Evolutionary conservation across 2,113 vertebrate genomes (phyloP).

Genomic region (Chinchilla lanigera): DNA sequence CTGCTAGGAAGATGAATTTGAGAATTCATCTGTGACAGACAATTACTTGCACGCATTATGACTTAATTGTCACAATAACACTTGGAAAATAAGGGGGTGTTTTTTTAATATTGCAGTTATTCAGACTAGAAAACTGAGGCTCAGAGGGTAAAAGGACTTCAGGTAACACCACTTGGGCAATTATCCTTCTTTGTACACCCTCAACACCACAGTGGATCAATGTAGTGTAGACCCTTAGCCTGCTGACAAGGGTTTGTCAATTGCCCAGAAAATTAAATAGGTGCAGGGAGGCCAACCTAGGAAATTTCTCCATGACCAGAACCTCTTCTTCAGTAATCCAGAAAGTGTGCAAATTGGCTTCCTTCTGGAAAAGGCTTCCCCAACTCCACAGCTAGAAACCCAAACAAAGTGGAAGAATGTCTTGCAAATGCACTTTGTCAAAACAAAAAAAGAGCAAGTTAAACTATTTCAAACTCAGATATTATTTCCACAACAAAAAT

Average conservation of each 20-base stretch:
- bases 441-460: neutral
- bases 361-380: neutral
- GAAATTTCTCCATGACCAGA: neutral
- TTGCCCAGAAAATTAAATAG: too few species aligned
- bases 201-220: neutral
- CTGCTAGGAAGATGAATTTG: neutral
- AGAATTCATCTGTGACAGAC: neutral
- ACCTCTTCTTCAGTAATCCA: neutral
- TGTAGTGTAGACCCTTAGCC: accelerated
- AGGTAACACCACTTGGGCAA: neutral
- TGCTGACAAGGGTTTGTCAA: neutral
- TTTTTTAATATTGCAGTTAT: neutral
- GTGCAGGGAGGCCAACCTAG: neutral
- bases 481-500: slow-evolving; percentile 36
- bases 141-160: neutral
- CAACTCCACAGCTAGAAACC: neutral
- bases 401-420: neutral
- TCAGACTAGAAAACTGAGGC: neutral
- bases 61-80: neutral
- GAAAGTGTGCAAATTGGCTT: neutral
- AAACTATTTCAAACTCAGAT: slow-evolving; percentile 14
- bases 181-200: neutral
- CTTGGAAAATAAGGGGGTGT: accelerated
- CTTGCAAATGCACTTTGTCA: neutral
- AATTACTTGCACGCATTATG: neutral